Conservation (phyloP, 2,797 vertebrate genomes). For the Sebastes kiyomatsui region DNA sequence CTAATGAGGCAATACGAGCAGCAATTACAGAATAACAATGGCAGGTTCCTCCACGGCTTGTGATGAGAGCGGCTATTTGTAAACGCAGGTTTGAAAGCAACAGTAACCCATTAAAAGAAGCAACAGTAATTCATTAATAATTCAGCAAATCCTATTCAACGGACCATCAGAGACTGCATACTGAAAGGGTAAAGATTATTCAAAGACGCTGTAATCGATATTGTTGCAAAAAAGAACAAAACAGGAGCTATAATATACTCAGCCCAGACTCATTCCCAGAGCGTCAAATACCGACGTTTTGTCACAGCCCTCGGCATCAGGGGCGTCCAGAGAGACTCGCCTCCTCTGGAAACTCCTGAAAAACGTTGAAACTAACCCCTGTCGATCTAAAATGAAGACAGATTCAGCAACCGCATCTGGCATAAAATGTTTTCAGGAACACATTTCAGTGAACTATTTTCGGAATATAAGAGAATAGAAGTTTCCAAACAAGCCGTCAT, state of each 20-base stretch:
- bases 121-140: conserved; percentile 31
- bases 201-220: neutral
- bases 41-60: neutral
- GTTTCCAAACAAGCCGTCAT: too few relatives aligned
- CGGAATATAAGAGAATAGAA: too few relatives aligned
- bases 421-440: too few relatives aligned
- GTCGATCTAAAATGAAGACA: too few relatives aligned
- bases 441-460: too few relatives aligned
- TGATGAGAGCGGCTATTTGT: conserved; percentile 16
- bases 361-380: too few relatives aligned
- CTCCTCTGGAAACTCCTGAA: too few relatives aligned
- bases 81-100: conserved; percentile 28
- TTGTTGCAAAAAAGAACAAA: neutral
- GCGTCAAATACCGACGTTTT: neutral
- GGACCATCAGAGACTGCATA: neutral
- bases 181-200: neutral
- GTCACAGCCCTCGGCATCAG: neutral
- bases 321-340: too few relatives aligned
- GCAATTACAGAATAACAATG: conserved; percentile 43
- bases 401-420: too few relatives aligned
- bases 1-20: conserved; percentile 46
- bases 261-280: neutral
- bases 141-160: conserved; percentile 28
- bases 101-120: conserved; percentile 29
- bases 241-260: neutral